Evolutionary conservation across 2,797 vertebrate genomes (phyloP), one percentile per base, ranked within the genome.

Genomic region (Urosaurus nigricauda): DNA sequence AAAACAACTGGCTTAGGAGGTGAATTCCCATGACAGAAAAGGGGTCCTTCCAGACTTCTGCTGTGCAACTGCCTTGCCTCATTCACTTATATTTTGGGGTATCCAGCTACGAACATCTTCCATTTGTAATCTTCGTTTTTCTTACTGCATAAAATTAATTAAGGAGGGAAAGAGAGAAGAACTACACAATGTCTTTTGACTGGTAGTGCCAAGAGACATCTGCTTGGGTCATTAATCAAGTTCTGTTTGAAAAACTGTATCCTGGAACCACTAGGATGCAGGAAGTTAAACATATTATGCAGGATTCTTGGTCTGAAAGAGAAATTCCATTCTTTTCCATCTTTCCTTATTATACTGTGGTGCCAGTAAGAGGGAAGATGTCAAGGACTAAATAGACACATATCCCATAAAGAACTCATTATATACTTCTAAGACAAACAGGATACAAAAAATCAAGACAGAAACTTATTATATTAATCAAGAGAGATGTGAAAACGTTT

Each of bases 151-250:
- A 79, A 79, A 51, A 79, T 79, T 32, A 2, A 32, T 79, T 79
- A 79, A 79, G 29, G 14, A 53, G 77, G 77, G 14, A 79, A 79
- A 79, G 47, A n/a, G 12, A 53, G 77, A 12, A 51, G 32, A 79
- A 47, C 29, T 79, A 51, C 77, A n/a, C 43, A 79, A 79, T 53
- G 77, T 53, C 43, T 79, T 68, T 47, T 70, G 53, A 35, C 24
- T 58, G 5, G 47, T 13, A 74, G 43, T 37, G n/a, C 29, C 47
- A 51, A 29, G 21, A 79, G 47, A 32, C 43, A 47, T 29, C 75
- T 47, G 19, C 40, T 24, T 32, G 47, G 56, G n/a, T 85, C 16
- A 86, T 86, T 78, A 86, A 78, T 78, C 79, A 88, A n/a, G 40
- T 21, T 53, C 40, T 77, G 16, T 65, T 65, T 83, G 40, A 88